Conservation (phyloP, 37 sponge, comb jelly and placozoan genomes). For the Spongilla lacustris region DNA sequence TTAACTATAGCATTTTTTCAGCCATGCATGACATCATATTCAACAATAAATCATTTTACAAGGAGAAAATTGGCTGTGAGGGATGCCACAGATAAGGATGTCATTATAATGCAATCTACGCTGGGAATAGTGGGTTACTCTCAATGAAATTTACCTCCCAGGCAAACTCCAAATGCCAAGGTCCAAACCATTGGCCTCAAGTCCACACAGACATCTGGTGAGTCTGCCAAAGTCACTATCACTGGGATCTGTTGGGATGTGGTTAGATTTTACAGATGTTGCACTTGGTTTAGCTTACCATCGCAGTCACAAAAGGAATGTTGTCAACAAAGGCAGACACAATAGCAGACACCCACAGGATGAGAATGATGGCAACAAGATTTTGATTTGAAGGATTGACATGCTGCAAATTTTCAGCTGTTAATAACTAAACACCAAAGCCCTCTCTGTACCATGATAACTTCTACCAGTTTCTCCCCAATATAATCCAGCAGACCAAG, state of each 20-base stretch:
- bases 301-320: constrained; percentile 98
- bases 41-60: too few species aligned
- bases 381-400: constrained; percentile 71
- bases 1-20: too few species aligned
- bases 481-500: constrained; percentile 86
- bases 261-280: too few species aligned
- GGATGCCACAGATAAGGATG: too few species aligned
- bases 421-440: not conserved
- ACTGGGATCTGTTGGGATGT: constrained; percentile 84
- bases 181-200: constrained; percentile 93
- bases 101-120: too few species aligned
- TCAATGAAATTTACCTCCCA: constrained; percentile 90
- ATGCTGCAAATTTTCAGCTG: constrained; percentile 14
- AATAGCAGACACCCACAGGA: constrained; percentile 95
- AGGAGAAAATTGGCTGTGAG: too few species aligned
- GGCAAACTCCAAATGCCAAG: constrained; percentile 97
- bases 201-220: constrained; percentile 64
- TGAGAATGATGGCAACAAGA: constrained; percentile 81
- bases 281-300: constrained; percentile 10
- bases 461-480: constrained; percentile 41
- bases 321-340: constrained; percentile 98
- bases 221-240: constrained; percentile 77
- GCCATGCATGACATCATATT: too few species aligned
- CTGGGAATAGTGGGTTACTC: too few species aligned
- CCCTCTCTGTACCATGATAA: constrained; percentile 60